Percentiles rank a stretch among this genome's conserved stretches.
Conservation (phyloP, 2,888 invertebrate genomes). For the Drosophila paranaensis region DNA sequence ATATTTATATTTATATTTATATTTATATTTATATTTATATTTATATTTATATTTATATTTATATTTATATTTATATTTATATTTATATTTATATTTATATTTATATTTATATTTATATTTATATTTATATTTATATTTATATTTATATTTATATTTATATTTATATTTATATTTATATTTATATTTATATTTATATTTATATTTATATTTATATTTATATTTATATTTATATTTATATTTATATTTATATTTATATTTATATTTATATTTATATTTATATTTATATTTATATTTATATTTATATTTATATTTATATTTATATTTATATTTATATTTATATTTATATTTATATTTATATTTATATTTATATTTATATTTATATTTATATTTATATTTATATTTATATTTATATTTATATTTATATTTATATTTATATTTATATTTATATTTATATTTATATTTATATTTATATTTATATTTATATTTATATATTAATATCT, state of each 20-base stretch:
- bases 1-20: too few species aligned
- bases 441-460: too few species aligned
- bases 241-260: not conserved
- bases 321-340: constrained; percentile 4
- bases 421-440: too few species aligned
- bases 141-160: not conserved
- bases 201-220: not conserved
- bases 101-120: not conserved
- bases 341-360: constrained; percentile 1
- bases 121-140: constrained; percentile 1
- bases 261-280: not conserved
- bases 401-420: not conserved
- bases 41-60: not conserved
- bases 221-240: not conserved
- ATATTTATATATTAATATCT: too few species aligned
- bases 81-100: too few species aligned
- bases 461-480: too few species aligned
- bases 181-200: too few species aligned
- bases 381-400: not conserved
- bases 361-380: constrained; percentile 4
- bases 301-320: not conserved
- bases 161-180: too few species aligned
- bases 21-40: not conserved
- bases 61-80: not conserved
- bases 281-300: constrained; percentile 2